A percentile compares a stretch with the other conserved stretches of the same genome.
These are phyloP conservation scores for Otocyon megalotis DNA, from an alignment of 2,113 vertebrate species.

Conservation along the genomic window DNA sequence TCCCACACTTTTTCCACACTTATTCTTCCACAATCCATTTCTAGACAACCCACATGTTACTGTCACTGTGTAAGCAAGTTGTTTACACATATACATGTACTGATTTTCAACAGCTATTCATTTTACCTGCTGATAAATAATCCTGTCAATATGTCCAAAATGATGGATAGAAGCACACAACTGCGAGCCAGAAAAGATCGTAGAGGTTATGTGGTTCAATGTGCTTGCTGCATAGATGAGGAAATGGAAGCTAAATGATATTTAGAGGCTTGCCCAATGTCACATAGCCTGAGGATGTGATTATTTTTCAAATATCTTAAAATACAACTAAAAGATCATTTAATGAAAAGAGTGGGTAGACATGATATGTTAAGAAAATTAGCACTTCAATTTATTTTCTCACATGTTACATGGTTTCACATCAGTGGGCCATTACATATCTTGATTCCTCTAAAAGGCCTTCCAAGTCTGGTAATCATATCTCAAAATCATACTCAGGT, in stretches of 20 bases:
- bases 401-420: background rate
- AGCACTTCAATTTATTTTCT: background rate
- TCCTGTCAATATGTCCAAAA: background rate
- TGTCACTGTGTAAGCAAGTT: background rate
- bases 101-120: background rate
- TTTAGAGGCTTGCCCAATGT: background rate
- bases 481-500: background rate
- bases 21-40: background rate
- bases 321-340: background rate
- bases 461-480: background rate
- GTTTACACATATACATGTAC: background rate
- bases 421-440: background rate
- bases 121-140: background rate
- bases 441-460: background rate
- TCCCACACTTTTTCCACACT: background rate
- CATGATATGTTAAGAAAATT: background rate
- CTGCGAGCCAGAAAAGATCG: background rate
- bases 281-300: background rate
- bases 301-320: slow-evolving; percentile 15
- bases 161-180: background rate
- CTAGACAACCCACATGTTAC: background rate
- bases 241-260: background rate
- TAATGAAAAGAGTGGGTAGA: background rate
- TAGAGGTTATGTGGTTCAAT: background rate
- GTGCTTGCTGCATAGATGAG: background rate